Conservation (phyloP, 2,888 invertebrate species). For the Sisyra terminalis region DNA sequence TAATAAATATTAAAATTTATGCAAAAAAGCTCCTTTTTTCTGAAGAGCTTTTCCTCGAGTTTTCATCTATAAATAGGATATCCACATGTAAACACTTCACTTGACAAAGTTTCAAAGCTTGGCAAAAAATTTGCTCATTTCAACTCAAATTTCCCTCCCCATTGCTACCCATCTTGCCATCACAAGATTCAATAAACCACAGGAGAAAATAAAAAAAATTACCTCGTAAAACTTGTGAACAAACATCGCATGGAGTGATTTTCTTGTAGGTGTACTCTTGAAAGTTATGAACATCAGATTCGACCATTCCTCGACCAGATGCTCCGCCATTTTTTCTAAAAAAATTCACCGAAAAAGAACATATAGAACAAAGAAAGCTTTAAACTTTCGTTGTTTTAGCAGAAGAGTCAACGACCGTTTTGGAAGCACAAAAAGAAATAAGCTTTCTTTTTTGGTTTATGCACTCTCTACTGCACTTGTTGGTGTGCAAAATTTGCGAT, state of each 20-base stretch:
- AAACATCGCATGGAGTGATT: constrained; percentile 87
- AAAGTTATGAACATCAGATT: constrained; percentile 67
- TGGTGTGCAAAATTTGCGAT: too few species aligned
- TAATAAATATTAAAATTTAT: too few species aligned
- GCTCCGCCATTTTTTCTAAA: constrained; percentile 57
- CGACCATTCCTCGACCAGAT: constrained; percentile 39
- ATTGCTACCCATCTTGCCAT: not conserved
- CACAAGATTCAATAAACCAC: not conserved
- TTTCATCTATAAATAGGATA: not conserved
- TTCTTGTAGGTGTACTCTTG: constrained; percentile 92
- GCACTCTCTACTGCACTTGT: too few species aligned
- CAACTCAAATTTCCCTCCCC: too few species aligned
- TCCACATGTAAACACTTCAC: too few species aligned
- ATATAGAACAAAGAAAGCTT: too few species aligned
- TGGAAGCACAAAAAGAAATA: not conserved
- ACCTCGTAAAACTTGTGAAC: constrained; percentile 85
- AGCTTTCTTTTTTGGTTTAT: not conserved
- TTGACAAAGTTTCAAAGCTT: too few species aligned
- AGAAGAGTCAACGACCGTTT: not conserved
- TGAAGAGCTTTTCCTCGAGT: not conserved
- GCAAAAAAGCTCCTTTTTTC: too few species aligned
- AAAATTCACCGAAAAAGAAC: constrained; percentile 10
- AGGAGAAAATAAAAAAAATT: constrained; percentile 18
- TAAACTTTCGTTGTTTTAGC: too few species aligned
- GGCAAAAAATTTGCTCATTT: too few species aligned